Base-by-base conservation (phyloP, 2,113 vertebrate genomes). In the Reinhardtius hippoglossoides region DNA sequence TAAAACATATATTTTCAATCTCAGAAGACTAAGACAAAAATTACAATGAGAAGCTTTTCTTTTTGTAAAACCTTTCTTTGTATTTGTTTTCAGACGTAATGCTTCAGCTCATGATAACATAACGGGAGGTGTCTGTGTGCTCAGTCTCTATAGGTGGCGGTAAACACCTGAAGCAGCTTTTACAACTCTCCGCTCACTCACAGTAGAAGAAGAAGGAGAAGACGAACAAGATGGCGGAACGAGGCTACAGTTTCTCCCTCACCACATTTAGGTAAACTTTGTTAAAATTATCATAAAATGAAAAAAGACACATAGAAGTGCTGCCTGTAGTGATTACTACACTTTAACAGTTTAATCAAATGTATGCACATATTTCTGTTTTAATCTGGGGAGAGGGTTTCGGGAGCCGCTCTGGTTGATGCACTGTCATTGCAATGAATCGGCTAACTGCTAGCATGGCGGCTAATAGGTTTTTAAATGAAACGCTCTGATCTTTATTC, bases 171-270 rank as follows among this genome's bases (percentile, higher is more conserved):
- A 37, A 31, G 15, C 14, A 3, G 15, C 55, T 46, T 46, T 67
- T 21, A 5, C 18, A 15, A 1, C 3, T 0, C 26, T 52, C 2
- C 7, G 1, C 5, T 20, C 10, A 24, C 7, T 44, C 48, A 56
- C 8, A 67, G 66, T 2, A 86, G 90, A 89, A 85, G 60, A 79
- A 84, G 50, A 80, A 57, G 89, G 1, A 85, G 59, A 81, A 85
- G 46, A 76, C 55, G n/a, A 71, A 67, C 63, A 96, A 96, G 70
- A 99, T 99, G 98, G 97, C 97, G 93, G 97, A 99, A 80, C 96
- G 98, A 2, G 97, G 97, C 0, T 99, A 99, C 72, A 99, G 97
- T 88, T 98, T 99, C 83, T 99, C 97, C 4, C 95, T 99, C 74
- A 99, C 98, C 63, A 99, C 97, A 8, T 99, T 99, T 92, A 99